Conservation (phyloP, 2,888 invertebrate species). For the Anarsia innoxiella region DNA sequence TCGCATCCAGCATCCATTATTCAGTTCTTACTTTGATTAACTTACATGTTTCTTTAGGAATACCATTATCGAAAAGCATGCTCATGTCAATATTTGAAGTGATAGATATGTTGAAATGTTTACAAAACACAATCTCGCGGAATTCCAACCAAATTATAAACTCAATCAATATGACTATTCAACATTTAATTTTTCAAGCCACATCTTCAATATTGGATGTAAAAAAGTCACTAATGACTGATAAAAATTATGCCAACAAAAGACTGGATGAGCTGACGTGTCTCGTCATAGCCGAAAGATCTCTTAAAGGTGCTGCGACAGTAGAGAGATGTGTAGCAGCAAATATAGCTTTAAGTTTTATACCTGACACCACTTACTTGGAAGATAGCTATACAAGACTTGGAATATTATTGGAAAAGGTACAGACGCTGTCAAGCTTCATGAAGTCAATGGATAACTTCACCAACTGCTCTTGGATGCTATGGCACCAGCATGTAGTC, state of each 20-base stretch:
- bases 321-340: constrained; percentile 78
- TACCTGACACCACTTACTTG: constrained; percentile 76
- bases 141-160: constrained; percentile 82
- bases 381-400: constrained; percentile 79
- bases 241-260: constrained; percentile 79
- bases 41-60: constrained; percentile 80
- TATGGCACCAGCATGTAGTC: constrained; percentile 87
- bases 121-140: constrained; percentile 81
- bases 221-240: constrained; percentile 79
- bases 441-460: constrained; percentile 73
- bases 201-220: constrained; percentile 79
- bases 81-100: constrained; percentile 86
- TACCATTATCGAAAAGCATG: constrained; percentile 85
- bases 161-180: constrained; percentile 83
- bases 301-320: constrained; percentile 78
- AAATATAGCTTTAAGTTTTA: constrained; percentile 80
- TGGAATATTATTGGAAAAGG: constrained; percentile 76
- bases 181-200: constrained; percentile 86
- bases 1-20: constrained; percentile 79
- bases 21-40: constrained; percentile 74
- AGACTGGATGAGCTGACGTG: constrained; percentile 83
- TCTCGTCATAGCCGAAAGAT: constrained; percentile 82
- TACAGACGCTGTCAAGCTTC: constrained; percentile 78
- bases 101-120: constrained; percentile 85
- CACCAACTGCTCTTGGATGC: constrained; percentile 85